Base-by-base conservation (phyloP, 2,113 vertebrate species). In the Thalassoma bifasciatum region DNA sequence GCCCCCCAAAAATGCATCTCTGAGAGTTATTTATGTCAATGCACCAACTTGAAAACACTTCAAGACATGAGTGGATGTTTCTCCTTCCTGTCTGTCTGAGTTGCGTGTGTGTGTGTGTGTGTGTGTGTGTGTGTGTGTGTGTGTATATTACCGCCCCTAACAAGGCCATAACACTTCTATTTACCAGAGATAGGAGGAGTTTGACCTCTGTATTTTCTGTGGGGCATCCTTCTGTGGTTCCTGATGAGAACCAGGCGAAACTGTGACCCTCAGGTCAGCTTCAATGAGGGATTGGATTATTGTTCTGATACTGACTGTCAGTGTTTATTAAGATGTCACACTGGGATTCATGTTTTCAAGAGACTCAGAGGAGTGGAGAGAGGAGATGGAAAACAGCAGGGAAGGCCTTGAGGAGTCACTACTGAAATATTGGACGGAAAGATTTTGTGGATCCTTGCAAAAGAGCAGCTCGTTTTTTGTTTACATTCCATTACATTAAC, bases 311-410 rank as follows among this genome's bases (percentile, higher is more conserved):
- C 59, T 34, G 56, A 19, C 62, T 72, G 68, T 63, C 51, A 34
- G 75, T 46, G 68, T 77, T 85, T 56, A 58, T 79, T 74, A 75
- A 77, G 81, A 64, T 58, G 54, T 68, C 81, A 44, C 13, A 77
- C 72, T 76, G 76, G 40, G 78, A 67, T 61, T 81, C 49, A 58
- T 69, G 70, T 62, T 83, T 85, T 71, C 66, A 65, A 69, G n/a
- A 61, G 67, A 76, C 62, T 59, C 8, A 6, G 60, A 51, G 42
- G 60, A 70, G 81, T 69, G 62, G 51, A 83, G 70, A 38, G 19
- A 54, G 66, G 60, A 61, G 24, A 74, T 49, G 50, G 50, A 68
- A 30, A 75, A 61, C 64, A 79, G 70, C 58, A 79, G 44, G 24
- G 56, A 72, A 23, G 12, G 10, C 38, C 56, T 42, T 2, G 37